Base-by-base conservation (phyloP, 1,140 invertebrate species). In the Bombus vancouverensis region DNA sequence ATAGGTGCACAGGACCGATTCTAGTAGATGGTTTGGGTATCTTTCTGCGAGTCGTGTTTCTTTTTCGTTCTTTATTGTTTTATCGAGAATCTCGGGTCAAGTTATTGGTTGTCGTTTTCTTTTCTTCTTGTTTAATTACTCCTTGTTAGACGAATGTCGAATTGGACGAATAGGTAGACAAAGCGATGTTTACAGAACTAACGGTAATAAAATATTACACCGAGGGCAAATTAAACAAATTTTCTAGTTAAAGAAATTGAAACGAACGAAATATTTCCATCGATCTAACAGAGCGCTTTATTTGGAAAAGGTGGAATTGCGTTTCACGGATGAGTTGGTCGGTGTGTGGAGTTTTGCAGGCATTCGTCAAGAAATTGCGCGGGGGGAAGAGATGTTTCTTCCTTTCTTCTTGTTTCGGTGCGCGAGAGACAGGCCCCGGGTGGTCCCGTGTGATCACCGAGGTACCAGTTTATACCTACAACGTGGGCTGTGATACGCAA, bases 401-500 rank as follows among this genome's bases (percentile, higher is more conserved):
- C 32, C 10, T 34, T 78, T 72, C 68, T 62, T 80, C 78, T 80
- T 72, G 83, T 80, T 80, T 85, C 57, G n/a, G 37, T 44, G 47
- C 25, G 44, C 32, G 84, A 74, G 84, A 74, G 78, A 75, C 71
- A 39, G 71, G 71, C 84, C 79, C 71, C 84, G 79, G 84, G 84
- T 85, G 84, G 84, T 85, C 84, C 39, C 59, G 34, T 59, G 84
- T 75, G 84, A 85, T 85, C 84, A 81, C 79, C 79, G 72, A 75
- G 84, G 84, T 85, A 81, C 84, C 78, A 74, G 78, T 85, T 85
- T 85, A 80, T 80, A 85, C 57, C 83, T 57, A 66, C 78, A 81
- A 81, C 79, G 84, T 81, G 62, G 79, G 84, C n/a, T 59, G 79
- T 81, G 84, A 85, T 85, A 85, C 71, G 84, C 78, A 85, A 81